Percentiles rank a stretch among this genome's conserved stretches.
Conservation (phyloP, 2,888 invertebrate species). For the Synergus itoensis region DNA sequence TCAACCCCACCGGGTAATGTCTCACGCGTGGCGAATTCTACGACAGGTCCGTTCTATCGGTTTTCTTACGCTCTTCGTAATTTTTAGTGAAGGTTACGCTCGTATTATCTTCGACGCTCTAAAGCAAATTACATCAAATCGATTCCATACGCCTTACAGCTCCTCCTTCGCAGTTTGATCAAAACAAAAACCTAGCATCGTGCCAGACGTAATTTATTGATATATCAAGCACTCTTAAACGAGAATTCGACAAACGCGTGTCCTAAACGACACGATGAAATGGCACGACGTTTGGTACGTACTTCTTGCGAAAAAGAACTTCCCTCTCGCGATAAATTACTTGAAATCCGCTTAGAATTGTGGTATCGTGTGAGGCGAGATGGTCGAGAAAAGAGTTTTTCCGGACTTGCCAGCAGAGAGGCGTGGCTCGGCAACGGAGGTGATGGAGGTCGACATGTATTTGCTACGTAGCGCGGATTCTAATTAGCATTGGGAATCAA, state of each 20-base stretch:
- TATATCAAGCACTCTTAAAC: slow-evolving; percentile 21
- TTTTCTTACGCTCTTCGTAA: slow-evolving; percentile 12
- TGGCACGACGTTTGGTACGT: background rate
- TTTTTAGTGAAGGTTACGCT: slow-evolving; percentile 11
- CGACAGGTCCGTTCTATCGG: slow-evolving; percentile 18
- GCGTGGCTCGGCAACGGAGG: slow-evolving; percentile 60
- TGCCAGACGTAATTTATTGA: slow-evolving; percentile 28
- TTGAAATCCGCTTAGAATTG: slow-evolving; percentile 23
- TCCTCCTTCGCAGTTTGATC: slow-evolving; percentile 5
- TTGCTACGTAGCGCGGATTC: slow-evolving; percentile 69
- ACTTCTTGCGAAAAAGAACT: slow-evolving; percentile 20
- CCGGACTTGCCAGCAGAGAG: slow-evolving; percentile 51
- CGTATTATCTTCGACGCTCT: slow-evolving; percentile 12
- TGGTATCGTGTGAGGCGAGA: slow-evolving; percentile 48
- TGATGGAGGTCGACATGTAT: slow-evolving; percentile 71
- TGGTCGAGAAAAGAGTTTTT: slow-evolving; percentile 49
- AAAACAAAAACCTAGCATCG: slow-evolving; percentile 12
- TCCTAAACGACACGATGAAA: background rate
- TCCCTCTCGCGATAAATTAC: slow-evolving; percentile 6
- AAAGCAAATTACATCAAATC: background rate
- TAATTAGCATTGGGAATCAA: slow-evolving; percentile 76
- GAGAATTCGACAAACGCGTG: slow-evolving; percentile 1
- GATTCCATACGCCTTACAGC: slow-evolving; percentile 10
- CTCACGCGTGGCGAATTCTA: background rate
- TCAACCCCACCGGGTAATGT: background rate